These are phyloP conservation scores for Thymelicus acteon DNA, from an alignment of 2,888 invertebrate species.

Conservation along the genomic window DNA sequence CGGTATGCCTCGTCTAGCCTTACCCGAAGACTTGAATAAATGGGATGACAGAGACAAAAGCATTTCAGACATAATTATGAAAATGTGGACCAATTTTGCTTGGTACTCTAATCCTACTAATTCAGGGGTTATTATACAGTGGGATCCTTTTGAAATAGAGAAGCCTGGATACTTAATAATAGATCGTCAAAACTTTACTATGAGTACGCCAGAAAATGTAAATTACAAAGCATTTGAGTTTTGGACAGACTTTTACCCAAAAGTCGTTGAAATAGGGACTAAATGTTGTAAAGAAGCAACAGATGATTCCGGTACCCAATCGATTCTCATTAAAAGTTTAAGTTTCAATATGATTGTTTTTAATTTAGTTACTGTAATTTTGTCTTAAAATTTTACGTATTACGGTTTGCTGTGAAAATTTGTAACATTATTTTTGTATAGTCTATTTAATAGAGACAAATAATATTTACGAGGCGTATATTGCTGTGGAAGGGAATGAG, in stretches of 20 bases:
- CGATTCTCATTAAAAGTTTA: slow-evolving; percentile 52
- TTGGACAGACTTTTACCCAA: slow-evolving; percentile 94
- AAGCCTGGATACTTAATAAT: slow-evolving; percentile 90
- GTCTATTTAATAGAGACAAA: slow-evolving; percentile 64
- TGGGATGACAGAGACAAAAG: slow-evolving; percentile 93
- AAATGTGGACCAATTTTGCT: slow-evolving; percentile 91
- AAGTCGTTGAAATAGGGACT: slow-evolving; percentile 88
- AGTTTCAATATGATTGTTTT: slow-evolving; percentile 58
- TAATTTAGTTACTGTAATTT: slow-evolving; percentile 58
- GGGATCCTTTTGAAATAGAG: slow-evolving; percentile 88
- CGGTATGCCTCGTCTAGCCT: slow-evolving; percentile 90
- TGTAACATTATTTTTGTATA: slow-evolving; percentile 75
- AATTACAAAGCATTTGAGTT: slow-evolving; percentile 92
- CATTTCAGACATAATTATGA: slow-evolving; percentile 92
- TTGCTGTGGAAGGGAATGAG: slow-evolving; percentile 9
- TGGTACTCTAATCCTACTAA: slow-evolving; percentile 89
- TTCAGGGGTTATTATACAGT: slow-evolving; percentile 89
- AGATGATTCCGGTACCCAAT: slow-evolving; percentile 68
- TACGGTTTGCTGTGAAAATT: slow-evolving; percentile 45
- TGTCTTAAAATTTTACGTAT: slow-evolving; percentile 54
- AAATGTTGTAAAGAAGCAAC: slow-evolving; percentile 89
- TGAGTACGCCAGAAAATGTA: slow-evolving; percentile 87
- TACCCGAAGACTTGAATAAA: slow-evolving; percentile 83
- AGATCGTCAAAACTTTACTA: slow-evolving; percentile 89
- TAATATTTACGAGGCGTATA: slow-evolving; percentile 60